Percentiles rank a stretch among this genome's conserved stretches.
Conservation (phyloP, 2,797 vertebrate species). For the Spondyliosoma cantharus region DNA sequence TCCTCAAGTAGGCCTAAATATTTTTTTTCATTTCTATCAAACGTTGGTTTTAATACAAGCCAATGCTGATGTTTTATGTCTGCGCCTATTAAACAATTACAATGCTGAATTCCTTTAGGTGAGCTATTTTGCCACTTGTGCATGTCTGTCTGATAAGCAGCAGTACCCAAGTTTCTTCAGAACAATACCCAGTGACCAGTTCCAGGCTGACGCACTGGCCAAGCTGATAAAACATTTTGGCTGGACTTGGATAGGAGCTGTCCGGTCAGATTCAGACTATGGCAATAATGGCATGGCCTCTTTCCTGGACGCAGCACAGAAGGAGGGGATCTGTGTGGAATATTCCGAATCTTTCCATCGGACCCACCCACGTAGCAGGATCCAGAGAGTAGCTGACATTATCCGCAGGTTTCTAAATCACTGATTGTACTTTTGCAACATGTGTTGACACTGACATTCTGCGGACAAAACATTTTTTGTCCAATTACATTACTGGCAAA, state of each 20-base stretch:
- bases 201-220: background rate
- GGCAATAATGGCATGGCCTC: constrained; percentile 72
- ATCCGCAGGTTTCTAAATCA: constrained; percentile 59
- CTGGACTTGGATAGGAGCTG: constrained; percentile 79
- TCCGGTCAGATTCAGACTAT: constrained; percentile 79
- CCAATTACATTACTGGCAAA: background rate
- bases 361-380: constrained; percentile 57
- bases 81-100: background rate
- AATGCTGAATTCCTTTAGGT: constrained; percentile 58
- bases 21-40: background rate
- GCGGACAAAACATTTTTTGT: background rate
- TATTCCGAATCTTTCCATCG: constrained; percentile 61
- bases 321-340: constrained; percentile 77
- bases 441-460: background rate
- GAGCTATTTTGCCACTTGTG: constrained; percentile 33
- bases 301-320: constrained; percentile 7
- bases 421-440: background rate
- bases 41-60: background rate
- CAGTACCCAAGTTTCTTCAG: background rate
- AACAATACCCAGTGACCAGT: background rate
- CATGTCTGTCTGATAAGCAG: background rate
- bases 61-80: background rate
- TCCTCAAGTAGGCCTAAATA: background rate
- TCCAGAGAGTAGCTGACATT: constrained; percentile 69
- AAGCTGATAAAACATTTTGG: background rate